phyloP scores from a whole-genome alignment of 2,797 vertebrate genomes.

The Phaenicophaeus curvirostris region DNA sequence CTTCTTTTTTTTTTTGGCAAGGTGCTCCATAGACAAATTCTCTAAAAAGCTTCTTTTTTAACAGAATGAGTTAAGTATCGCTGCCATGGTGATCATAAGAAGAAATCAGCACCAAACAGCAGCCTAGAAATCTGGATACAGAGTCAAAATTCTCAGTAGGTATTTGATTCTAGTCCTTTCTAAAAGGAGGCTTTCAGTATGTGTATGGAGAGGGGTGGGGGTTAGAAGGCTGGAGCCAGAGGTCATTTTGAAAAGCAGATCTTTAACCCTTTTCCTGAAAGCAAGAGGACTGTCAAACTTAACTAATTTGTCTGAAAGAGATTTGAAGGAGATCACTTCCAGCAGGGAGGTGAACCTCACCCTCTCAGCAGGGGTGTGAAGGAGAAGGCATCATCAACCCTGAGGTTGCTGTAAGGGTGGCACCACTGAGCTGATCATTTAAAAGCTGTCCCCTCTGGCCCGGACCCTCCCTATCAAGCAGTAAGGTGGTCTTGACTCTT shows the following conservation, averaged over 20 bases:
- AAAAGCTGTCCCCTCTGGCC: background rate
- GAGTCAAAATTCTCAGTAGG: background rate
- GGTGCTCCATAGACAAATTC: slow-evolving; percentile 1
- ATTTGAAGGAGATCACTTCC: background rate
- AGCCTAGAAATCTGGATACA: background rate
- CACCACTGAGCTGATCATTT: background rate
- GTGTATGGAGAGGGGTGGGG: background rate
- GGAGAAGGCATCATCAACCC: background rate
- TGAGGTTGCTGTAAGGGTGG: background rate
- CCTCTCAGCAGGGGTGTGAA: background rate
- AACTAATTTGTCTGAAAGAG: background rate
- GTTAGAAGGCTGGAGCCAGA: background rate
- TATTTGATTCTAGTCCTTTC: background rate
- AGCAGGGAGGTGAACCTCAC: background rate
- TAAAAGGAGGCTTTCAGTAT: background rate
- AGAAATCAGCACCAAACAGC: background rate
- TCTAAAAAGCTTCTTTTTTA: slow-evolving; percentile 6
- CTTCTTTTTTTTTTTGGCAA: background rate
- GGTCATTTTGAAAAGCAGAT: background rate
- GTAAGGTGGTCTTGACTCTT: background rate
- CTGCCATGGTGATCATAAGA: slow-evolving; percentile 44
- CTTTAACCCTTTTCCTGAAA: background rate
- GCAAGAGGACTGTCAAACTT: background rate
- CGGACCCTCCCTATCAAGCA: slow-evolving; percentile 2
- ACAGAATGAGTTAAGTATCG: slow-evolving; percentile 39